Conservation (phyloP, 2,113 vertebrate genomes). For the Aegotheles bennettii region DNA sequence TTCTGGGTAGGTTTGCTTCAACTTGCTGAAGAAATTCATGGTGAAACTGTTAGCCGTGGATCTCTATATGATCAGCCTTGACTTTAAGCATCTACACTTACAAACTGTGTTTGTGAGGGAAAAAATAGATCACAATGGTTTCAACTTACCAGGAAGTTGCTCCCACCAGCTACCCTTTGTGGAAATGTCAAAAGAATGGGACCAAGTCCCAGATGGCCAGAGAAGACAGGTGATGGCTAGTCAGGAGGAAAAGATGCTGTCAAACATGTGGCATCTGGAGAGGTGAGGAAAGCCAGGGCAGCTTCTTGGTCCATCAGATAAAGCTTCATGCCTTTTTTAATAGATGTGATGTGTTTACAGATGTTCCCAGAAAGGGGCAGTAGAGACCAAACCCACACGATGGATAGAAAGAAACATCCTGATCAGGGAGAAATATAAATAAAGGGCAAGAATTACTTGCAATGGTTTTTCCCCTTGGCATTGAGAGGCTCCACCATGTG, state of each 20-base stretch:
- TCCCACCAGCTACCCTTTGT: background rate
- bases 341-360: background rate
- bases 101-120: background rate
- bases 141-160: background rate
- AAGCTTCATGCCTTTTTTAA: background rate
- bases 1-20: background rate
- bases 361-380: constrained; percentile 59
- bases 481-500: background rate
- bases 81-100: background rate
- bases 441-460: background rate
- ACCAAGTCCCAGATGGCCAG: background rate
- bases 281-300: background rate
- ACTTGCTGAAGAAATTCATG: background rate
- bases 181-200: background rate
- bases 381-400: constrained; percentile 33
- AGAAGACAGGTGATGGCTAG: background rate
- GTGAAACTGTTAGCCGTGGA: background rate
- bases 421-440: background rate
- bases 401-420: background rate
- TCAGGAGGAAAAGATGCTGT: background rate
- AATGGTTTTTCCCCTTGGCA: background rate
- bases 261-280: background rate
- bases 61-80: background rate
- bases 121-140: background rate
- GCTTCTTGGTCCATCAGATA: background rate